Base-by-base conservation (phyloP, 1,140 invertebrate species). In the Centruroides vittatus region DNA sequence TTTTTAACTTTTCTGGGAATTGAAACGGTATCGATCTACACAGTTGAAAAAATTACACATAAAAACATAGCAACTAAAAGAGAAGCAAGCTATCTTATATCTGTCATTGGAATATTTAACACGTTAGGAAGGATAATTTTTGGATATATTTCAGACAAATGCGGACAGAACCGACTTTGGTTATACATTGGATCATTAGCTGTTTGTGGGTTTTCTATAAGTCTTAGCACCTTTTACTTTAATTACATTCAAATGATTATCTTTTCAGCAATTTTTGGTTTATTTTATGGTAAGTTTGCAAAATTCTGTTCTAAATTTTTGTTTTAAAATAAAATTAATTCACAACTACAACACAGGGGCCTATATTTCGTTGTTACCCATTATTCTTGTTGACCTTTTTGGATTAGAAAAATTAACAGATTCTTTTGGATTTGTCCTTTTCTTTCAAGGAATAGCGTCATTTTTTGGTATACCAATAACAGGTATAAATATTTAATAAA, bases 1-100 rank as follows among this genome's bases (percentile, higher is more conserved):
- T 94, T 98, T 72, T 84, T 91, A 69, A 98, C 93, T 7, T 93
- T 88, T 71, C 87, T 98, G 67, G 94, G 94, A 47, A 98, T 95
- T 78, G 93, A 96, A 73, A 84, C 95, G 68, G 93, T 93, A 59
- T 89, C 93, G 76, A 79, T 96, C 65, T 90, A 87, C 74, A 79
- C 89, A 49, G 82, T 81, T 76, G 77, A 83, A 52, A 80, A 83
- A 73, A 83, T 84, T 4, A 74, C 81, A 57, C 71, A 78, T 8
- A 67, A 82, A 53, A 75, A 75, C 3, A 78, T 90, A 10, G 65
- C 73, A 3, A 71, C 78, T 65, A 73, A 79, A 55, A 66, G 61
- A 51, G 62, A 80, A 55, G 78, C 81, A 3, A 82, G 80, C 64
- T 84, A 81, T 67, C 74, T 93, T 58, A 74, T 93, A 50, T 78